Evolutionary conservation across 2,113 vertebrate genomes (phyloP).

Genomic region (Erpornis zantholeuca): DNA sequence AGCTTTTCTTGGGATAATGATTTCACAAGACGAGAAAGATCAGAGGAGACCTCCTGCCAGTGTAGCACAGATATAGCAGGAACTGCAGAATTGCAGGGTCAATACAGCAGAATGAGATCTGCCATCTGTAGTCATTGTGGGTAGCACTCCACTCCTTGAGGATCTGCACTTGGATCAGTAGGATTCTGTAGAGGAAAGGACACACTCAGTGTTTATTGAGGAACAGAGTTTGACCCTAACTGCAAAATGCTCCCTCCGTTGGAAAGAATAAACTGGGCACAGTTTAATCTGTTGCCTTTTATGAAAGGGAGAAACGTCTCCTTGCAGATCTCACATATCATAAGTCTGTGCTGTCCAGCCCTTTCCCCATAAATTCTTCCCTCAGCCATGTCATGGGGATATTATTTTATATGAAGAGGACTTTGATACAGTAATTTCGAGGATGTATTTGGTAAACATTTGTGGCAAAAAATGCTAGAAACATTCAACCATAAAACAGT

Average conservation of each 20-base stretch:
- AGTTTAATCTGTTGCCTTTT: background rate
- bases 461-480: background rate
- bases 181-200: background rate
- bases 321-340: background rate
- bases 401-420: background rate
- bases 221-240: background rate
- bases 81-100: background rate
- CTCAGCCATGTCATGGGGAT: background rate
- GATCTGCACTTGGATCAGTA: background rate
- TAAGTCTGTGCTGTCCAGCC: background rate
- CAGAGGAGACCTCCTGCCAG: conserved; percentile 44
- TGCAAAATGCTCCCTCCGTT: background rate
- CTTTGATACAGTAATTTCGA: background rate
- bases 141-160: background rate
- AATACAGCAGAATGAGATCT: background rate
- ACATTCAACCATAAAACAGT: background rate
- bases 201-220: background rate
- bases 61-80: background rate
- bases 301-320: background rate
- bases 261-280: background rate
- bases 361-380: background rate
- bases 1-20: conserved; percentile 34
- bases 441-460: background rate
- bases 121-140: background rate
- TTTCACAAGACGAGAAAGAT: conserved; percentile 31